These are phyloP conservation scores for Cottoperca gobio DNA, from an alignment of 2,797 vertebrate species.

Conservation along the genomic window DNA sequence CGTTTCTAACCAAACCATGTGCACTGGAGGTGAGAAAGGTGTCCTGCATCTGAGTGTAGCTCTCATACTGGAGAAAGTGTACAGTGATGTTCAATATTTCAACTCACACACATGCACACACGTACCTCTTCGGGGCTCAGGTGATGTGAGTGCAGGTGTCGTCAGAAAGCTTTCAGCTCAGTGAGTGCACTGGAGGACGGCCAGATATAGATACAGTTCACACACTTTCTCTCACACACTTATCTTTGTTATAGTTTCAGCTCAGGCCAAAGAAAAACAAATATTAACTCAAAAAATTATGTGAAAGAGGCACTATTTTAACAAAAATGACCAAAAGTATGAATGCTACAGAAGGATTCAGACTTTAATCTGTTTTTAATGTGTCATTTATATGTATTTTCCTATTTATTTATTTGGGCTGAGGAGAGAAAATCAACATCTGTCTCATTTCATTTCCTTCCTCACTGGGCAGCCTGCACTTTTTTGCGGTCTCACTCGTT, in stretches of 20 bases:
- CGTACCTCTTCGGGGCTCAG: constrained; percentile 32
- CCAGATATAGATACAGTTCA: constrained; percentile 47
- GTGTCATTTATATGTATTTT: constrained; percentile 26
- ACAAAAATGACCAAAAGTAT: neutral
- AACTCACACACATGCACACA: constrained; percentile 11
- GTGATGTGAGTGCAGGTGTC: constrained; percentile 53
- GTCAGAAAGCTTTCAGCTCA: constrained; percentile 57
- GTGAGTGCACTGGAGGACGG: constrained; percentile 37
- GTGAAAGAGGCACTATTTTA: neutral
- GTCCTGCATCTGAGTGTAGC: constrained; percentile 32
- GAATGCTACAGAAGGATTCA: neutral
- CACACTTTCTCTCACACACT: neutral
- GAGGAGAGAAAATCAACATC: constrained; percentile 54
- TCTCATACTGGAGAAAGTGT: constrained; percentile 29
- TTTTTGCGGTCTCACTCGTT: constrained; percentile 32
- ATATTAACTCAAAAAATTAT: neutral
- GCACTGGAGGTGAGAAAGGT: constrained; percentile 41
- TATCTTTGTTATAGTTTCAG: neutral
- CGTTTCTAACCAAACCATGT: constrained; percentile 21
- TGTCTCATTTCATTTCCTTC: constrained; percentile 54
- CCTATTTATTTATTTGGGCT: constrained; percentile 37
- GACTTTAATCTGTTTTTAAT: constrained; percentile 30
- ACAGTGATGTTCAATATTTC: constrained; percentile 59
- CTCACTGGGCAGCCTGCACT: constrained; percentile 20
- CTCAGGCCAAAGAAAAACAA: neutral